Percentiles rank a stretch among this genome's conserved stretches.
These are phyloP conservation scores for Xestia xanthographa DNA, from an alignment of 2,888 invertebrate genomes.

Conservation along the genomic window DNA sequence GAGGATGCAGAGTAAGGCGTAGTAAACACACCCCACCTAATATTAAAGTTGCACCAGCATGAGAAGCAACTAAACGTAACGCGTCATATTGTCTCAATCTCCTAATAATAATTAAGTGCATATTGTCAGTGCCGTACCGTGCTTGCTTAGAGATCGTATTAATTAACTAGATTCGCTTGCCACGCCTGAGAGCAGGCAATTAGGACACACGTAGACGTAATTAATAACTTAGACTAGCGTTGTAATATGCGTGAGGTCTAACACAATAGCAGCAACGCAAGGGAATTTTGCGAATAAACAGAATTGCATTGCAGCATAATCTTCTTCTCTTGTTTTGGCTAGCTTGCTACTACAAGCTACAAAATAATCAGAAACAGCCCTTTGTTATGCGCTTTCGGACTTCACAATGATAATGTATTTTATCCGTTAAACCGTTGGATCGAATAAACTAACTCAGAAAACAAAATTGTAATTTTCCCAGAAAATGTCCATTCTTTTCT, in stretches of 20 bases:
- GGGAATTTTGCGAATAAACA: slow-evolving; percentile 8
- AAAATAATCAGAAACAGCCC: background rate
- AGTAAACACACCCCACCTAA: background rate
- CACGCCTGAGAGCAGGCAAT: slow-evolving; percentile 12
- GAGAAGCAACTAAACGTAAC: background rate
- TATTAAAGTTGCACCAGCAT: background rate
- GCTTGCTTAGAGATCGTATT: slow-evolving; percentile 15
- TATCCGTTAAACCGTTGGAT: background rate
- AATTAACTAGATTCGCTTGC: slow-evolving; percentile 12
- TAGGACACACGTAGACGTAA: background rate
- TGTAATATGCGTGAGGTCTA: slow-evolving; percentile 1
- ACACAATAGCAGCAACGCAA: background rate
- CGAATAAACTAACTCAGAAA: background rate
- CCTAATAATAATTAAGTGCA: slow-evolving; percentile 34
- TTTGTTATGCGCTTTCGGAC: background rate
- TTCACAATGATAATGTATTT: background rate
- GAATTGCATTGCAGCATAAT: background rate
- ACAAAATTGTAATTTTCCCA: background rate
- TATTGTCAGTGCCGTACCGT: slow-evolving; percentile 4
- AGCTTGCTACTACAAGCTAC: background rate
- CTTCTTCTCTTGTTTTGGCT: background rate
- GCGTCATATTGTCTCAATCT: slow-evolving; percentile 9
- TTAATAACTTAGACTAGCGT: background rate
- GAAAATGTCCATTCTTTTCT: background rate
- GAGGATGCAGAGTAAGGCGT: background rate